phyloP scores from a whole-genome alignment of 2,113 vertebrate genomes.

The Motacilla tschutschensis region DNA sequence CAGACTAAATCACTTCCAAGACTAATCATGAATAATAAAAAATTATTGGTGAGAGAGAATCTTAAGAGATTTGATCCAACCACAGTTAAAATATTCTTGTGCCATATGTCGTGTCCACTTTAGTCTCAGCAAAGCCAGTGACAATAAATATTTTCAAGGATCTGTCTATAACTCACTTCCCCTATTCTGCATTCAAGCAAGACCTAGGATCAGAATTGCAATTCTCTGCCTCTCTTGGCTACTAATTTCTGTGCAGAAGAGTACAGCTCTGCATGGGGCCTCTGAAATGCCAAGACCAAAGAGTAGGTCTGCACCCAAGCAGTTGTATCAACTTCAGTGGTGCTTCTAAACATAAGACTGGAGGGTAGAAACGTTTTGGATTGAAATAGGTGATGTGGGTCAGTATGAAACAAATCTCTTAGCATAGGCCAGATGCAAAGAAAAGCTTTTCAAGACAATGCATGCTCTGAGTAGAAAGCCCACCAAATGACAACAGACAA shows the following conservation, averaged over 20 bases:
- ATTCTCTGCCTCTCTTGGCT: background rate
- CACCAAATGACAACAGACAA: background rate
- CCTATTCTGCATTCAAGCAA: background rate
- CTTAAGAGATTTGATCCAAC: background rate
- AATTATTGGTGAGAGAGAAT: background rate
- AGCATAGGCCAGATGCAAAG: background rate
- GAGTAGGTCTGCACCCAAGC: background rate
- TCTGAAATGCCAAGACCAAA: background rate
- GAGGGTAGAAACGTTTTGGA: background rate
- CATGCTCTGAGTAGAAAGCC: background rate
- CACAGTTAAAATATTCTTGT: background rate
- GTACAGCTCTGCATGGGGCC: background rate
- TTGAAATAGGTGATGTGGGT: background rate
- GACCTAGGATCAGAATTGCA: background rate
- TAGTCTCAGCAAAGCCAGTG: background rate
- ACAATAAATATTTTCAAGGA: background rate
- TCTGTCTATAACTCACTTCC: background rate
- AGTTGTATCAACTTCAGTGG: background rate
- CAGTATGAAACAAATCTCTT: background rate
- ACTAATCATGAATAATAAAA: background rate
- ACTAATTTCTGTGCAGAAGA: background rate
- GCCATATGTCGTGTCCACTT: accelerated
- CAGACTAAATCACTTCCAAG: background rate
- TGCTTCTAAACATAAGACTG: background rate
- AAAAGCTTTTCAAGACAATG: background rate